Base-by-base conservation (phyloP, 2,797 vertebrate genomes). In the Coilia nasus region DNA sequence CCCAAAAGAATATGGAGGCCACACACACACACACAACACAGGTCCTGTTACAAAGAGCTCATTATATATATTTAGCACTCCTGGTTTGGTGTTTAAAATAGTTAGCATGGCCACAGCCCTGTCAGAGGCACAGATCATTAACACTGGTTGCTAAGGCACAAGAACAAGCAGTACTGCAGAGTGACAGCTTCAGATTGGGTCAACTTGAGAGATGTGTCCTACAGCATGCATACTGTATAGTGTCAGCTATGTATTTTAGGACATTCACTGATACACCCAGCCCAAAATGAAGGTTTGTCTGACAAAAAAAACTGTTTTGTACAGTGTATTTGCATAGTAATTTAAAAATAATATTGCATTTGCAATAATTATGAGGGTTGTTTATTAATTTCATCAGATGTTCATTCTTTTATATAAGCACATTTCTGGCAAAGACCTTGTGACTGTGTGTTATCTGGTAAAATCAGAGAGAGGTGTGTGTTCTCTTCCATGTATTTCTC, bases 31-130 rank as follows among this genome's bases (percentile, higher is more conserved):
- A 59, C 31, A 78, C 31, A 4, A 78, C 71, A 78, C 71, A 78
- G 71, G 71, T 78, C 71, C 19, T 44, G 35, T 78, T 78, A 78
- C 71, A 44, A 21, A 78, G 71, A 44, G 14, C 14, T 1, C 35
- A 78, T 78, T 44, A 41, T 44, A 78, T 59, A 59, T 78, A 78
- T 78, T 54, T 54, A 78, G 71, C 35, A 44, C 71, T 31, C 44
- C 71, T 41, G 71, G 71, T 78, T 35, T 44, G 75, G 47, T 44
- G 46, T 80, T 31, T 57, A 35, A 59, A 83, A 59, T 41, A 59
- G 28, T n/a, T 10, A n/a, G 19, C 25, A 35, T 83, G 31, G 17
- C 28, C 25, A 41, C 31, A 83, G 56, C 15, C 56, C 54, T 59
- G 54, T 6, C 44, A 50, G 17, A 44, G 15, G 9, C 71, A 44